Base-by-base conservation (phyloP, 1,140 invertebrate genomes). In the Bombus turneri region DNA sequence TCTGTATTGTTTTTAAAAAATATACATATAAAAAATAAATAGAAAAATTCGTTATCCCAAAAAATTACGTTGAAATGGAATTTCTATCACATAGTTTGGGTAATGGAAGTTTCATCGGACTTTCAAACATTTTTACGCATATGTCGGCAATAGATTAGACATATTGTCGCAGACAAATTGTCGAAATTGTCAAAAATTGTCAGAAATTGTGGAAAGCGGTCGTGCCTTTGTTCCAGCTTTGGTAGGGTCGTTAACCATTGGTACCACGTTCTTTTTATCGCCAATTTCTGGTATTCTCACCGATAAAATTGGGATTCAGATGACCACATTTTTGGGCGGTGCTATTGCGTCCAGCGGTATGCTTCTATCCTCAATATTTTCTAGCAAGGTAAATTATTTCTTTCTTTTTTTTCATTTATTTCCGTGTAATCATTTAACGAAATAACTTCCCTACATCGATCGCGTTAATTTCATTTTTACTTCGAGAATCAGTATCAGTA, bases 231-330 rank as follows among this genome's bases (percentile, higher is more conserved):
- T 94, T 94, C 90, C 96, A 99, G 98, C 98, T 85, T 95, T 98
- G 88, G 98, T 99, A 79, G 98, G 98, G 2, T 98, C 98, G 1
- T 95, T 99, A 82, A 96, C 97, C 18, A 98, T 99, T 92, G 98
- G 98, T 47, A 97, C 97, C 15, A 98, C 98, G 57, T 99, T 99
- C 94, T 96, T 99, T 83, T 95, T 99, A 81, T 99, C 98, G 8
- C 97, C 98, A 15, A 93, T 99, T 22, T 97, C 98, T n/a, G 98
- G 98, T 76, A 97, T 99, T 22, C 94, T 99, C 53, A 98, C 98
- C 1, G 98, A 98, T 92, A 96, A 97, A 78, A 96, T 99, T 88
- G 98, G 98, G 22, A 96, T 99, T 69, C 96, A 98, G 72, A 94
- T 96, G 76, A 98, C 98, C 6, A 98, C 98, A 1, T 96, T 98